A percentile compares a stretch with the other conserved stretches of the same genome.
Conservation (phyloP, 2,113 vertebrate species). For the Urocolius indicus region DNA sequence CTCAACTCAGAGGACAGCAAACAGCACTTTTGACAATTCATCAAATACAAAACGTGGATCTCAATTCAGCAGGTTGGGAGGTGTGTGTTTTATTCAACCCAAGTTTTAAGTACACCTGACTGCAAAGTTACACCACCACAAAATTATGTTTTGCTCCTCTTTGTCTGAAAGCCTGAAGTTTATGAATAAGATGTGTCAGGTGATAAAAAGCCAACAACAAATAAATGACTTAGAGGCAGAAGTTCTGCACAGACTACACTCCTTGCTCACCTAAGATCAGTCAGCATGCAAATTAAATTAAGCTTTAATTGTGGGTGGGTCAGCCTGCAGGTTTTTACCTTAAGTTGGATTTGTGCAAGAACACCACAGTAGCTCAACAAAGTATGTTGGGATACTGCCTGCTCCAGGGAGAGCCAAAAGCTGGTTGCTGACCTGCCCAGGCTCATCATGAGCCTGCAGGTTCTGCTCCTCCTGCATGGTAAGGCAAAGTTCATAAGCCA, state of each 20-base stretch:
- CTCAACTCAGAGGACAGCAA: not conserved
- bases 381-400: not conserved
- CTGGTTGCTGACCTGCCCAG: not conserved
- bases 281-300: not conserved
- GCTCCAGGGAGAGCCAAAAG: not conserved
- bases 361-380: not conserved
- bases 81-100: not conserved
- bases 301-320: not conserved
- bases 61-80: not conserved
- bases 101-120: not conserved
- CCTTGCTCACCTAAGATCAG: not conserved
- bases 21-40: not conserved
- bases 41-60: not conserved
- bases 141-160: not conserved
- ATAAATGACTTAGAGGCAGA: not conserved
- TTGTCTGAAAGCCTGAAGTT: not conserved
- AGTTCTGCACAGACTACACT: not conserved
- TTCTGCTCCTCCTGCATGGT: accelerated
- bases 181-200: not conserved
- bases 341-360: not conserved
- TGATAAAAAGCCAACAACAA: not conserved
- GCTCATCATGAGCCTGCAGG: not conserved
- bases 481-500: not conserved
- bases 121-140: not conserved
- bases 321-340: not conserved